Evolutionary conservation across 1,140 invertebrate genomes (phyloP), one percentile per base, ranked within the genome.

Genomic region (Drosophila ambigua): DNA sequence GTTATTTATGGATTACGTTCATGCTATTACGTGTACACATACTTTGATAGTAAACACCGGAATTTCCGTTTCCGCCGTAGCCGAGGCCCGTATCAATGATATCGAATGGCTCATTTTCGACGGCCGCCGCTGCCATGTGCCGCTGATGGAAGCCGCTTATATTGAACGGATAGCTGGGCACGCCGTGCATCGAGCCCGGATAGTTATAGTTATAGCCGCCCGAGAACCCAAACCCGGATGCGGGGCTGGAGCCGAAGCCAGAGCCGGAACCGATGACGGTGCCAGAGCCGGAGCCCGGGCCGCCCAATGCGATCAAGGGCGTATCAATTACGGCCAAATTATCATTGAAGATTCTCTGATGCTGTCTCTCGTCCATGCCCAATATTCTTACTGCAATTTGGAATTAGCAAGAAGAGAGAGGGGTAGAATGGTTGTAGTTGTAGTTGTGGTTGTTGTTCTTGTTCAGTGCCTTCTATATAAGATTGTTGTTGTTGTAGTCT

Each of bases 281-380:
- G 35, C 50, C 51, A 39, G 31, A 53, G 15, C 51, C 51, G 11
- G 31, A 39, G 11, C 51, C 51, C 11, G 51, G 51, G 28, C 82
- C 76, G 54, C 83, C 82, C 58, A 69, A 79, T 45, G 81, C 90
- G 75, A 92, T 92, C 20, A 92, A 68, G 46, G 91, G 91, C 71
- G 91, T 92, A 87, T 92, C 91, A 78, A 92, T 92, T 52, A 90
- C 79, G 76, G 79, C 81, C 77, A 92, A 84, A 92, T 91, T 92
- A 79, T 92, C 91, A 79, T 92, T 91, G 81, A 91, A 91, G 76
- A 92, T 87, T 82, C 82, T 91, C 75, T 91, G 91, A 89, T 92
- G 91, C 77, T 90, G 87, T 76, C 82, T 92, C 65, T 92, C 91
- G 89, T 92, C 91, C 90, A 92, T 91, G 72, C 91, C 91, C 91